Evolutionary conservation across 2,797 vertebrate genomes (phyloP).

Genomic region (Morelia viridis): DNA sequence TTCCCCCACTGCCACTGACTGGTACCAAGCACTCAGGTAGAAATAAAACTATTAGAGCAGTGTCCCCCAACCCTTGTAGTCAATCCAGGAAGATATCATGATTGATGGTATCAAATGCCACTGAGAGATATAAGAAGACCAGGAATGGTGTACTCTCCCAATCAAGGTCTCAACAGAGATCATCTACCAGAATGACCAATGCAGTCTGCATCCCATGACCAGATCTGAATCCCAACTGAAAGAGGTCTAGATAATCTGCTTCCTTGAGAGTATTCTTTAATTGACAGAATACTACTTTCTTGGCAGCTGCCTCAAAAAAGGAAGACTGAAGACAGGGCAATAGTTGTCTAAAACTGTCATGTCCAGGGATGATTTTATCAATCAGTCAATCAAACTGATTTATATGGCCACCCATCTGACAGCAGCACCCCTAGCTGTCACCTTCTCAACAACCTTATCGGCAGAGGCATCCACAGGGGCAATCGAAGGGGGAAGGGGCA

Average conservation of each 20-base stretch:
- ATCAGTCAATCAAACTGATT: not conserved
- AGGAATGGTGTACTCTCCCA: not conserved
- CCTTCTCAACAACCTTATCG: not conserved
- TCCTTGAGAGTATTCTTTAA: not conserved
- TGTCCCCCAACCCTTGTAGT: not conserved
- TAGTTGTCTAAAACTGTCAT: not conserved
- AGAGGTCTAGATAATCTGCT: not conserved
- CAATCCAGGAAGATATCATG: not conserved
- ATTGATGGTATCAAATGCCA: not conserved
- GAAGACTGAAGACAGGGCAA: not conserved
- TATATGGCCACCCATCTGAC: not conserved
- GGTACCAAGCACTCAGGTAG: not conserved
- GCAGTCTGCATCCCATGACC: not conserved
- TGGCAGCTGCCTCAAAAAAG: not conserved
- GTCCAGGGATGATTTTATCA: not conserved
- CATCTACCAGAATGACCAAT: not conserved
- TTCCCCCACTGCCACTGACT: not conserved
- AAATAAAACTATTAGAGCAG: not conserved
- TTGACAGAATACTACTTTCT: not conserved
- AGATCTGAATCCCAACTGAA: not conserved
- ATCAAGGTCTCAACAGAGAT: not conserved
- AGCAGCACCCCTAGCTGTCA: not conserved
- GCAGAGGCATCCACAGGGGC: not conserved
- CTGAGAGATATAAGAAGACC: not conserved
- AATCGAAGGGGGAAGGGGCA: not conserved